A percentile compares a stretch with the other conserved stretches of the same genome.
phyloP scores from a whole-genome alignment of 92 coral and sea anemone species.

The Epizoanthus scotinus region DNA sequence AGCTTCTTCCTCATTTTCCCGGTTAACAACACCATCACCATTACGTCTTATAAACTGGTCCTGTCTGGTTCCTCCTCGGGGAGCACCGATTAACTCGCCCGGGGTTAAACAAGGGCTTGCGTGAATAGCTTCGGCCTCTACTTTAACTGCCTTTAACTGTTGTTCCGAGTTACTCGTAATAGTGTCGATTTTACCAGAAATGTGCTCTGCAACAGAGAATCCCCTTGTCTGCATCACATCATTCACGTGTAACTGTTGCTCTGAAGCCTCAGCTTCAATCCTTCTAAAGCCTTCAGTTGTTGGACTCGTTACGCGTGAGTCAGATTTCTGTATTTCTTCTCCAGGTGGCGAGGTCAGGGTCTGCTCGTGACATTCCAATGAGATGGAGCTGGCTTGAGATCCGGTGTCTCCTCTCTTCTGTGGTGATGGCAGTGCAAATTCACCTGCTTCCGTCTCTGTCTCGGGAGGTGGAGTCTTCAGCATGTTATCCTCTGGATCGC shows the following conservation, averaged over 20 bases:
- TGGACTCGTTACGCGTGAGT: conserved; percentile 30
- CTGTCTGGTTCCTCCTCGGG: not conserved
- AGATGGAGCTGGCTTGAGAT: conserved; percentile 82
- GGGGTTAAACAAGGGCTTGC: not conserved
- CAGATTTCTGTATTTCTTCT: conserved; percentile 42
- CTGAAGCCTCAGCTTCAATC: not conserved
- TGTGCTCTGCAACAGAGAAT: not conserved
- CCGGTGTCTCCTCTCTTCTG: conserved; percentile 51
- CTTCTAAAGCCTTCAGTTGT: conserved; percentile 19
- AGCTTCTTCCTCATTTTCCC: not conserved
- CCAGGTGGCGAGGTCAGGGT: conserved; percentile 78
- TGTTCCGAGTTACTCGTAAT: not conserved
- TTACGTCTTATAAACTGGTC: not conserved
- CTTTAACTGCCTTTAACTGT: not conserved
- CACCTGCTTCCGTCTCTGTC: conserved; percentile 32
- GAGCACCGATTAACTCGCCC: conserved; percentile 2
- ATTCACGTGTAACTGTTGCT: conserved; percentile 24
- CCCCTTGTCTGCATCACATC: conserved; percentile 10
- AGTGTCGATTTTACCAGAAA: not conserved
- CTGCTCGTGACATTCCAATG: conserved; percentile 88
- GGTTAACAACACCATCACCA: not conserved
- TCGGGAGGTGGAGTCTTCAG: conserved; percentile 59
- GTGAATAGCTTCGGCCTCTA: not conserved
- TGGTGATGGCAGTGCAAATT: conserved; percentile 52
- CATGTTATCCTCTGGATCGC: conserved; percentile 57